These are phyloP conservation scores for Acheta domesticus DNA, from an alignment of 2,888 invertebrate genomes.

Conservation along the genomic window DNA sequence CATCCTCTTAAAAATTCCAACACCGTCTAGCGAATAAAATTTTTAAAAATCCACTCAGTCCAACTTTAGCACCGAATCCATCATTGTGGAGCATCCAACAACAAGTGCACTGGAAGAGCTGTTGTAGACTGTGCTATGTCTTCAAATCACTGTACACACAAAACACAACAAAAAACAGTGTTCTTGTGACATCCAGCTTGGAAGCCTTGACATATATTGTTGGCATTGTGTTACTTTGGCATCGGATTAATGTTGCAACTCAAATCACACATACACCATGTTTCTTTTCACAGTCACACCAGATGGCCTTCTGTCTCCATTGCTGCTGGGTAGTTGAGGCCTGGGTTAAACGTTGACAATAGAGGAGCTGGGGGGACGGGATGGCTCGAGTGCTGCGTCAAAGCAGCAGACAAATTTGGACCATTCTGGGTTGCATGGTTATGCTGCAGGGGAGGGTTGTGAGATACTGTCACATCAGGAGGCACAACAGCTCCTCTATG, in stretches of 20 bases:
- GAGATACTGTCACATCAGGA: slow-evolving; percentile 55
- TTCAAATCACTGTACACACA: slow-evolving; percentile 19
- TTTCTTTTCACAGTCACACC: slow-evolving; percentile 39
- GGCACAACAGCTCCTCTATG: slow-evolving; percentile 35
- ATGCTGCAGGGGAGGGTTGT: slow-evolving; percentile 43
- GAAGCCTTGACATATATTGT: slow-evolving; percentile 35
- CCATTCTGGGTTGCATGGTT: slow-evolving; percentile 29
- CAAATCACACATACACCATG: neutral
- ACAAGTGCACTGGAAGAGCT: slow-evolving; percentile 31
- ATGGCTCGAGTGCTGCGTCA: neutral
- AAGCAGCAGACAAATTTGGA: slow-evolving; percentile 26
- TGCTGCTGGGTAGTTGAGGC: slow-evolving; percentile 41
- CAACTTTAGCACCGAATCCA: slow-evolving; percentile 27
- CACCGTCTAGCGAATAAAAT: slow-evolving; percentile 4
- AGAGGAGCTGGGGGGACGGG: slow-evolving; percentile 38
- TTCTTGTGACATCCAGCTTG: slow-evolving; percentile 28
- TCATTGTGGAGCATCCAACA: slow-evolving; percentile 26
- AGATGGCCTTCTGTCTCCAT: slow-evolving; percentile 45
- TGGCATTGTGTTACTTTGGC: slow-evolving; percentile 37
- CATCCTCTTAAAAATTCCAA: neutral
- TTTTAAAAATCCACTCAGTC: neutral
- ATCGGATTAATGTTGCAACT: slow-evolving; percentile 34
- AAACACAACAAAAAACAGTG: slow-evolving; percentile 20
- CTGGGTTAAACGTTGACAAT: slow-evolving; percentile 44
- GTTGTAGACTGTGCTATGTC: neutral